Evolutionary conservation across 2,888 invertebrate species (phyloP).

Genomic region (Drosophila multiciliata): DNA sequence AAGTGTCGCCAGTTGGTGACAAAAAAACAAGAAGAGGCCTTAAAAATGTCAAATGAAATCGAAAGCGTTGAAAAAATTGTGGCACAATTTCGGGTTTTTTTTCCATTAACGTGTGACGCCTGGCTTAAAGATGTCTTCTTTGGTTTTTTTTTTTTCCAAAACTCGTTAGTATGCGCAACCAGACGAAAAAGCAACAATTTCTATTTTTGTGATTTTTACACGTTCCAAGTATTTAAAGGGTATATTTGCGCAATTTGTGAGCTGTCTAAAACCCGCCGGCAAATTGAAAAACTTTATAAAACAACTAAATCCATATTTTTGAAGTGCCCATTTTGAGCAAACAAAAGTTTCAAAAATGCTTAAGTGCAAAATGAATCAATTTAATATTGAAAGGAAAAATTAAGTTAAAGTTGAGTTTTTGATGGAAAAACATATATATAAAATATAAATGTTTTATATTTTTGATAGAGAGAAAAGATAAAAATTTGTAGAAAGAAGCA

Average conservation of each 20-base stretch:
- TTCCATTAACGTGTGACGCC: conserved; percentile 52
- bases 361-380: neutral
- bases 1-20: conserved; percentile 72
- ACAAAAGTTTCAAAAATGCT: neutral
- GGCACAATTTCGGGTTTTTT: conserved; percentile 42
- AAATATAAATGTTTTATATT: neutral
- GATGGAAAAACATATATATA: neutral
- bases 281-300: neutral
- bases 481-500: neutral
- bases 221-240: conserved; percentile 22
- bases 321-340: neutral
- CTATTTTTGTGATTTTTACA: conserved; percentile 71
- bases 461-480: neutral
- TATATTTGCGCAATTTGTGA: conserved; percentile 9
- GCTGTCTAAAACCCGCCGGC: neutral
- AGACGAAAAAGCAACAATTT: conserved; percentile 80
- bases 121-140: conserved; percentile 46
- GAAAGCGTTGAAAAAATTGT: conserved; percentile 66
- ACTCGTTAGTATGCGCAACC: conserved; percentile 80
- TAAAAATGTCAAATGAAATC: conserved; percentile 74
- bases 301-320: neutral
- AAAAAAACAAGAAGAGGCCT: conserved; percentile 40
- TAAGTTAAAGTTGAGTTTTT: neutral
- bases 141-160: conserved; percentile 26
- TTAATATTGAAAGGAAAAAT: neutral